These are phyloP conservation scores for Nephrotoma appendiculata DNA, from an alignment of 2,888 invertebrate species.

Conservation along the genomic window DNA sequence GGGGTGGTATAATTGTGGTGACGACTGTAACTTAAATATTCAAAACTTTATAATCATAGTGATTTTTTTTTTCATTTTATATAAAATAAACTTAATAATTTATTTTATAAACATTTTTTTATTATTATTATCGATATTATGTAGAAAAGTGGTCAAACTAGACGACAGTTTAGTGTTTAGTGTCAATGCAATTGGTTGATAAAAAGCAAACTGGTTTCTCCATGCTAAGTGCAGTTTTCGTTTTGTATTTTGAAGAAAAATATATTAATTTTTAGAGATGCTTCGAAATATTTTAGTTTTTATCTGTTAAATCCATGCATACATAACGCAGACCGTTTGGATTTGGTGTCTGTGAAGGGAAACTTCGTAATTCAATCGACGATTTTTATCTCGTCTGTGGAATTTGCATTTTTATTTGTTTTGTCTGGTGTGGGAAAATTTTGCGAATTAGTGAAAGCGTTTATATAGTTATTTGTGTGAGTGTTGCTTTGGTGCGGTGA, in stretches of 20 bases:
- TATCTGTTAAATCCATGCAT: background rate
- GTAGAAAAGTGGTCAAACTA: background rate
- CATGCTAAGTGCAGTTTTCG: background rate
- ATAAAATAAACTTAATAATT: background rate
- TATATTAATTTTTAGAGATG: background rate
- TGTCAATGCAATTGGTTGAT: background rate
- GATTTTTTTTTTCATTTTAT: background rate
- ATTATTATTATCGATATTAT: background rate
- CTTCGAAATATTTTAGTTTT: background rate
- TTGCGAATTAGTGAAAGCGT: background rate
- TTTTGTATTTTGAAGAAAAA: background rate
- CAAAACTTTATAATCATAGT: background rate
- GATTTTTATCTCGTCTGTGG: background rate
- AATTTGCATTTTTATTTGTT: background rate
- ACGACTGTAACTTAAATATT: background rate
- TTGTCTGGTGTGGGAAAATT: background rate
- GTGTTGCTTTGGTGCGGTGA: background rate
- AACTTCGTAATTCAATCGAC: background rate
- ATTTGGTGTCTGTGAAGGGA: background rate
- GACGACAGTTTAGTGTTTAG: background rate
- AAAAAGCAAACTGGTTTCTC: background rate
- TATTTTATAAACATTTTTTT: background rate
- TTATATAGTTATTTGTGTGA: background rate
- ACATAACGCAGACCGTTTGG: background rate
- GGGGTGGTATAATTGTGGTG: background rate